Base-by-base conservation (phyloP, 2,797 vertebrate genomes). In the Eremophila alpestris region DNA sequence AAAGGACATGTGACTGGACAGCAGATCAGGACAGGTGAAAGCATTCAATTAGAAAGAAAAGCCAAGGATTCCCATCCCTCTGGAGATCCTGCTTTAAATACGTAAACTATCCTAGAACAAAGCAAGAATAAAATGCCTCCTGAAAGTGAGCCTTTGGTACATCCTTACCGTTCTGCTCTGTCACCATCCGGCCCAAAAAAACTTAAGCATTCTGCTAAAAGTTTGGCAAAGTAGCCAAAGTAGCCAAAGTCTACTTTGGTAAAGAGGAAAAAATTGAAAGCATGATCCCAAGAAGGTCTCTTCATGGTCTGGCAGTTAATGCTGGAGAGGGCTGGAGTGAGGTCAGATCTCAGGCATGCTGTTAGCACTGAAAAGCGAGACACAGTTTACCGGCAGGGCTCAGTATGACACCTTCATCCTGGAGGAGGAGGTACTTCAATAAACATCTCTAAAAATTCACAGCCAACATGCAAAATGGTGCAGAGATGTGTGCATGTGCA, bases 1-100 rank as follows among this genome's bases (percentile, higher is more conserved):
- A 87, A 77, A 80, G 52, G 34, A 67, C 0, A 1, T 20, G 10
- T 52, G 45, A 70, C 26, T 64, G n/a, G 32, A 80, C 60, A 89
- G 62, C 46, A 86, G 34, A 87, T 43, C 56, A 77, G 55, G 49
- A 59, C 13, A 77, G 21, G 23, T 56, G 55, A 54, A 85, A 85
- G 18, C 30, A 64, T 78, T 51, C 38, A 38, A 38, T 38, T 11
- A 67, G 38, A 40, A 83, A 80, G 26, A 27, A 83, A 15, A 93
- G 26, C 10, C 45, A 63, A 74, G 24, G 14, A 30, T 85, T 83
- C 29, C 23, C 2, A 3, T 58, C 18, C 49, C n/a, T 62, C 38
- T 89, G 46, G 54, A 78, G 15, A 82, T 71, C 41, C 10, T 83
- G 45, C 29, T 89, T 77, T 67, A 94, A 64, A 80, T 64, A 80